phyloP scores from a whole-genome alignment of 2,113 vertebrate genomes.

The Pseudonaja textilis region DNA sequence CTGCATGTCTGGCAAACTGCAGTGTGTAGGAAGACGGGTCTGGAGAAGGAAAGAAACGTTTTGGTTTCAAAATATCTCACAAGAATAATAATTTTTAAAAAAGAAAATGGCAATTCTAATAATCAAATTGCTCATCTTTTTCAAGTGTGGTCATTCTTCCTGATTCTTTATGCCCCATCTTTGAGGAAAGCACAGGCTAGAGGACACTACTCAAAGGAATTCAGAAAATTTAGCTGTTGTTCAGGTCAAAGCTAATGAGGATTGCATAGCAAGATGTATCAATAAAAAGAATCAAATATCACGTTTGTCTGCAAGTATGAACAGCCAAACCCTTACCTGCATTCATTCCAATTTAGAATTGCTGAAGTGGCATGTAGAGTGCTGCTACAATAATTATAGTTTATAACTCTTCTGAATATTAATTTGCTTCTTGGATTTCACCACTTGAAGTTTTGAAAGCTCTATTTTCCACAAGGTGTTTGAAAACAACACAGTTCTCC shows the following conservation, averaged over 20 bases:
- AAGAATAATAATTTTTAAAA: too few relatives aligned
- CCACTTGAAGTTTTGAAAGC: conserved; percentile 33
- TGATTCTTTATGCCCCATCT: background rate
- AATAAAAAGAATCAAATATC: background rate
- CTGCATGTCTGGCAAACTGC: background rate
- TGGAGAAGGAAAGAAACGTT: background rate
- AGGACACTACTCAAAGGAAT: background rate
- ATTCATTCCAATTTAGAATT: conserved; percentile 23
- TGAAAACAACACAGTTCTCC: conserved; percentile 13
- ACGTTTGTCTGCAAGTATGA: conserved; percentile 5
- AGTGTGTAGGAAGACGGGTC: background rate
- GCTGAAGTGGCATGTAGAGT: conserved; percentile 22
- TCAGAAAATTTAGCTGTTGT: background rate
- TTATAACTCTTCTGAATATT: conserved; percentile 57
- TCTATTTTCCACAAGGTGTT: background rate
- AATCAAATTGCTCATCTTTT: background rate
- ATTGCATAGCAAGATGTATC: background rate
- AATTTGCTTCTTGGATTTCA: conserved; percentile 53
- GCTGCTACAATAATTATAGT: conserved; percentile 40
- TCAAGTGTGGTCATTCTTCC: background rate
- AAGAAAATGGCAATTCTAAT: background rate
- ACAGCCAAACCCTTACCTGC: conserved; percentile 18
- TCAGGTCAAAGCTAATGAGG: background rate
- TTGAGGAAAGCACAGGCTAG: background rate
- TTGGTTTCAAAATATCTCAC: background rate